phyloP scores from a whole-genome alignment of 2,888 invertebrate genomes.

The Hyposoter didymator region DNA sequence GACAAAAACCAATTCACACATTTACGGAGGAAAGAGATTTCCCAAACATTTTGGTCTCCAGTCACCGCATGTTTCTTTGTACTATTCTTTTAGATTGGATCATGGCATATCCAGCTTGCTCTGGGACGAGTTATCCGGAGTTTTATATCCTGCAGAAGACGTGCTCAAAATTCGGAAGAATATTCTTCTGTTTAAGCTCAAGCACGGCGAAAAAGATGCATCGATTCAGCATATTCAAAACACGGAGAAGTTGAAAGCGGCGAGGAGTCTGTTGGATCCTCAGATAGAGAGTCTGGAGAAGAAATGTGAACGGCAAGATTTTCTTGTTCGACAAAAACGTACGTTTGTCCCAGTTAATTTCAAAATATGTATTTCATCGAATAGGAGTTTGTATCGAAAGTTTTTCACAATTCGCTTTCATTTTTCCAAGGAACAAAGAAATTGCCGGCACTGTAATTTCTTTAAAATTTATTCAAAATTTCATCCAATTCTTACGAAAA shows the following conservation, averaged over 20 bases:
- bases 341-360: constrained; percentile 17
- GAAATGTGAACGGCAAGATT: constrained; percentile 74
- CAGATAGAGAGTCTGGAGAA: constrained; percentile 72
- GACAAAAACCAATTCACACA: not conserved
- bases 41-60: not conserved
- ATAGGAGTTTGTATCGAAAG: not conserved
- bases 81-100: constrained; percentile 38
- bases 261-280: constrained; percentile 47
- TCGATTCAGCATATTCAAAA: constrained; percentile 32
- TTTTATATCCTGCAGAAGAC: constrained; percentile 49
- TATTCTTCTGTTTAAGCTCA: constrained; percentile 59
- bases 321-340: constrained; percentile 77
- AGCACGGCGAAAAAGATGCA: constrained; percentile 43
- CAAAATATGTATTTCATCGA: not conserved
- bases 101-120: constrained; percentile 58
- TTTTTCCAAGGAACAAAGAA: no score
- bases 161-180: constrained; percentile 56
- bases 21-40: not conserved
- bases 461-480: no score
- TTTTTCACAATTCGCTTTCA: no score
- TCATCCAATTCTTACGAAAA: no score
- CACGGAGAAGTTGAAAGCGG: constrained; percentile 32
- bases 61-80: not conserved
- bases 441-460: no score
- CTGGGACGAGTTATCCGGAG: constrained; percentile 60